Base-by-base conservation (phyloP, 2,797 vertebrate species). In the Petrocephalus schoutedeni region DNA sequence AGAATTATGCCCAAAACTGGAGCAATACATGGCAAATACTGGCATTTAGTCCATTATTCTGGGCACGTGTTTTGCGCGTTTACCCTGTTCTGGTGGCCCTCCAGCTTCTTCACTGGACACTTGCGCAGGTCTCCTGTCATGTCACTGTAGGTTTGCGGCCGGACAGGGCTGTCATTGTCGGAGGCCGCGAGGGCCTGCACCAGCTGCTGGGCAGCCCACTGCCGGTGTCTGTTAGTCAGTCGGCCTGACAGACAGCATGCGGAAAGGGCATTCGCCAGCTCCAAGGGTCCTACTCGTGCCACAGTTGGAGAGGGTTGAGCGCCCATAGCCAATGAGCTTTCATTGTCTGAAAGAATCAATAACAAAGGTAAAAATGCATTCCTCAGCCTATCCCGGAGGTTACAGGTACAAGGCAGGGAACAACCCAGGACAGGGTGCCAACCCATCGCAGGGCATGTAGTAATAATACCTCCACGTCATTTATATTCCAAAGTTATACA, bases 141-240 rank as follows among this genome's bases (percentile, higher is more conserved):
- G 93, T 97, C 96, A 0, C 95, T 96, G 93, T 95, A 96, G 51
- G 95, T 96, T 87, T 96, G 96, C 8, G 95, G 93, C 49, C 95
- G 93, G 88, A 92, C 89, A 3, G 93, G 90, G 89, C 90, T 90
- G 89, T 96, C 94, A 86, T 92, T 93, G 87, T 95, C 95, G 0
- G 94, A 93, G 45, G 93, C 91, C 0, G 95, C 95, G 90, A 97
- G 88, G 56, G 95, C 94, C 90, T 95, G 94, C 45, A 96, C 93
- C 91, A 97, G 95, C 93, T 96, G 95, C 91, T 94, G 94, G 4
- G 95, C 94, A 10, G 96, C 96, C 96, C 96, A 97, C 90, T 96
- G 95, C 12, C 96, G 93, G 89, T 96, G 94, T 89, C 88, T 93
- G 86, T 92, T 94, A 92, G 92, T 94, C 90, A 96, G 93, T 86